These are phyloP conservation scores for Euzetes globulus DNA, from an alignment of 2,888 invertebrate genomes.

Conservation along the genomic window DNA sequence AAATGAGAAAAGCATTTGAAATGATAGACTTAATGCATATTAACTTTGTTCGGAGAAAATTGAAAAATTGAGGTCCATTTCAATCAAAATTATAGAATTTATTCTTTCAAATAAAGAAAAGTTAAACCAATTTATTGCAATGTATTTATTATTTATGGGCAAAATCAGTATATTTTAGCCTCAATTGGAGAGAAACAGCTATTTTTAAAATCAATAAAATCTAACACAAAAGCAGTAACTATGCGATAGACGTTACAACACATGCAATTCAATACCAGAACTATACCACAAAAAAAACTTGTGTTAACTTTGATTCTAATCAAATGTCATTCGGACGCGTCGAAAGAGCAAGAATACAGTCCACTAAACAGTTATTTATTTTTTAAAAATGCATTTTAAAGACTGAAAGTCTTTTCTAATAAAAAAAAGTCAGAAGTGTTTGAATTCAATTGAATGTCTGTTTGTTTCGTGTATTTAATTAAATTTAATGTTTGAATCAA, in stretches of 20 bases:
- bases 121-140: neutral
- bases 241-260: neutral
- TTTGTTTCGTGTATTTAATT: neutral
- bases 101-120: neutral
- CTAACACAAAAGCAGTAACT: constrained; percentile 12
- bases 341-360: neutral
- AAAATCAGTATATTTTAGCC: neutral
- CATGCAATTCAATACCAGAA: neutral
- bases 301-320: neutral
- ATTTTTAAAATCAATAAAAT: constrained; percentile 17
- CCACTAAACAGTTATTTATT: neutral
- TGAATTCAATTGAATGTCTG: neutral
- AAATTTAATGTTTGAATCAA: constrained; percentile 46
- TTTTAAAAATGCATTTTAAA: neutral
- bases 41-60: no score
- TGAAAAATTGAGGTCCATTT: neutral
- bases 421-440: neutral
- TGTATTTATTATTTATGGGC: neutral
- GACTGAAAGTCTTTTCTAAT: neutral
- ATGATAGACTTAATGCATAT: no score
- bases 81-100: neutral
- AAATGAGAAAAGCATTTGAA: no score
- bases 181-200: neutral
- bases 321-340: neutral
- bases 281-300: neutral